A percentile compares a stretch with the other conserved stretches of the same genome.
phyloP scores from a whole-genome alignment of 2,113 vertebrate genomes.

The Dromaius novaehollandiae region DNA sequence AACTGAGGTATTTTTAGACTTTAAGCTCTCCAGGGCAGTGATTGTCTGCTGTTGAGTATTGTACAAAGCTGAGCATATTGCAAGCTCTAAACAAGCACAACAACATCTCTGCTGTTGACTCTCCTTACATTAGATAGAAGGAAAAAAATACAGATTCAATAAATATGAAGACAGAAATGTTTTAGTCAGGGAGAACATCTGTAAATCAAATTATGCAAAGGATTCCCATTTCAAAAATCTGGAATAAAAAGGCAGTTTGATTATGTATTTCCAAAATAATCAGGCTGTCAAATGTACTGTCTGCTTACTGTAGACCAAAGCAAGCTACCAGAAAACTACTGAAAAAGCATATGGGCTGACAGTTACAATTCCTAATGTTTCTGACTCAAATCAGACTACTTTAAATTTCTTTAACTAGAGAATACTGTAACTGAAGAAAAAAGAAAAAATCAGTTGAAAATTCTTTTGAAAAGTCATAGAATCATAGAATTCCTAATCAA shows the following conservation, averaged over 20 bases:
- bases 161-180: neutral
- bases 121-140: neutral
- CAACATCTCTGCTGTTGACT: neutral
- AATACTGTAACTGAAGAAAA: neutral
- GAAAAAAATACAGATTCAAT: neutral
- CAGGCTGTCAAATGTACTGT: neutral
- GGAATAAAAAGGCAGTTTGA: neutral
- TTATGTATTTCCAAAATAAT: neutral
- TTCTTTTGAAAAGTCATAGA: constrained; percentile 28
- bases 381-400: neutral
- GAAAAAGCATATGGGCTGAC: neutral
- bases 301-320: neutral
- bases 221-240: neutral
- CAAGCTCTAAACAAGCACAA: neutral
- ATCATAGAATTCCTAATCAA: constrained; percentile 42
- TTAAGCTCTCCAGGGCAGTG: constrained; percentile 1
- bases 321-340: neutral
- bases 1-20: constrained; percentile 33
- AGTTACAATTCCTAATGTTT: neutral
- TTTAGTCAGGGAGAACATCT: neutral
- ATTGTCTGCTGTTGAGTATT: neutral
- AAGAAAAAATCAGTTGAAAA: neutral
- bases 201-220: neutral
- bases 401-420: neutral
- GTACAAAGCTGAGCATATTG: neutral